Conservation (phyloP, 2,113 vertebrate species). For the Cinclus mexicanus region DNA sequence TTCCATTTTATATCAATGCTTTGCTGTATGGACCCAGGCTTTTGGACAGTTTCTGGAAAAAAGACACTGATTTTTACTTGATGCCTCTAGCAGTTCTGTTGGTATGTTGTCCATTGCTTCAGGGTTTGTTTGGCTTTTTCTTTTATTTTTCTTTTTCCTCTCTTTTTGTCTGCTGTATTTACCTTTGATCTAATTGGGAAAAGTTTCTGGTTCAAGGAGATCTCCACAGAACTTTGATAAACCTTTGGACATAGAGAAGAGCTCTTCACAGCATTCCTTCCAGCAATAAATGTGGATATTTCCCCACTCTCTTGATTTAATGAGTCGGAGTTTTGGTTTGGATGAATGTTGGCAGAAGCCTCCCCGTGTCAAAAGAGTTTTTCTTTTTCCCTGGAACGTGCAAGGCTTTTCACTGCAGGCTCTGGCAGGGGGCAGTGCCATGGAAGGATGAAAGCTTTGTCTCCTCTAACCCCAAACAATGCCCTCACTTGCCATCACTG, state of each 20-base stretch:
- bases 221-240: background rate
- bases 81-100: slow-evolving; percentile 19
- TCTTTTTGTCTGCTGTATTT: background rate
- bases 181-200: background rate
- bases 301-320: background rate
- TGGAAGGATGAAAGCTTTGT: background rate
- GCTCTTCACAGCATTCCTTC: background rate
- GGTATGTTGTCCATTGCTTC: background rate
- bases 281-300: background rate
- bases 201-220: background rate
- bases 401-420: background rate
- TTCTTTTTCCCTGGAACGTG: background rate
- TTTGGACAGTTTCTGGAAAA: background rate
- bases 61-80: background rate
- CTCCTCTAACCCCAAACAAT: slow-evolving; percentile 5
- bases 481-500: background rate
- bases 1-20: background rate
- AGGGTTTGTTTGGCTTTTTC: background rate
- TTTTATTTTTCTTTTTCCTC: background rate
- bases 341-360: background rate
- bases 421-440: background rate
- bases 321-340: background rate
- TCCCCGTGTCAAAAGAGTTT: background rate
- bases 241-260: background rate
- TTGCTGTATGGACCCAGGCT: background rate